Evolutionary conservation across 2,888 invertebrate genomes (phyloP), one percentile per base, ranked within the genome.

Genomic region (Trisateles emortualis): DNA sequence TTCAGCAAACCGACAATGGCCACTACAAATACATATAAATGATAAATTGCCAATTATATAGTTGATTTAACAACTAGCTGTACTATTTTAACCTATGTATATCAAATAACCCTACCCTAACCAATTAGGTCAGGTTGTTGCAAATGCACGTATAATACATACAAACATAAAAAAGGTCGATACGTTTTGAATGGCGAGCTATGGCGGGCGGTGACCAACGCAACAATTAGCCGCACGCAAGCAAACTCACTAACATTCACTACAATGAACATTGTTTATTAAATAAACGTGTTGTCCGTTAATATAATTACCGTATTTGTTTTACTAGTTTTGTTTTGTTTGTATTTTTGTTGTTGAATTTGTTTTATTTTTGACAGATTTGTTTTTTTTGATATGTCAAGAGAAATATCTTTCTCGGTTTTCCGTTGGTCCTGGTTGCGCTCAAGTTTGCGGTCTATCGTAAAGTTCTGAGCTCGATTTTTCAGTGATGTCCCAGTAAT

Each of bases 211-310:
- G 33, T 48, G 56, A 56, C 55, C 59, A 43, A 50, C 16, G 52
- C 62, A 33, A 67, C 75, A 82, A 79, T 83, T 79, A 83, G 59
- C 49, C 46, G 64, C 78, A 78, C 75, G 78, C 76, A 66, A 83
- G 61, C 64, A 64, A 65, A 71, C 62, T 58, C 50, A 55, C 60
- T 57, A 67, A 67, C 61, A 71, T 63, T 70, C 53, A 29, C 52
- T 38, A 65, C 58, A 72, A 71, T 64, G 58, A 52, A 57, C 49
- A 61, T 68, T 58, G 63, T 64, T 64, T 54, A 59, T 57, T 57
- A 52, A 50, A 55, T 55, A 53, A 64, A 54, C 46, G 50, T 36
- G 35, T 24, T 22, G 32, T 33, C 36, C 33, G 24, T 35, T 38
- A 39, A 30, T 6, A 43, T 22, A 24, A 38, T 50, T 26, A 19